Base-by-base conservation (phyloP, 1,140 invertebrate genomes). In the Drosophila gunungcola region DNA sequence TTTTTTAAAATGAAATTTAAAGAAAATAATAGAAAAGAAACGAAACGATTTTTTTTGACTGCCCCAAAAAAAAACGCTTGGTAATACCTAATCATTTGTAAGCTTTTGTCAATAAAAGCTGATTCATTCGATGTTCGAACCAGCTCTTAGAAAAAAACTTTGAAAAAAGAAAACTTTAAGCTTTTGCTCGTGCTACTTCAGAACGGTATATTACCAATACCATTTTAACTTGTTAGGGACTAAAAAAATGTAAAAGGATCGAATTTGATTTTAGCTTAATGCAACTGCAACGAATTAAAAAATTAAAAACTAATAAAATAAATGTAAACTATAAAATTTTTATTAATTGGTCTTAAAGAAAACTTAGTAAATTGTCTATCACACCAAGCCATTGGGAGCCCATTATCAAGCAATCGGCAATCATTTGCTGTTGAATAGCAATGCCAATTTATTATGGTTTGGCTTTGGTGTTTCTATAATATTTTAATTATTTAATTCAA, bases 401-500 rank as follows among this genome's bases (percentile, higher is more conserved):
- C 38, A 68, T 57, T 49, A 64, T 63, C 36, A 55, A 56, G 36
- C 12, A 62, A 45, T 58, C 77, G 16, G 4, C 43, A 29, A 29
- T 34, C 51, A 65, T 70, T 58, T 74, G 27, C 25, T 32, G 49
- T 21, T 16, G 32, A 54, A 48, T 46, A 16, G 42, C 12, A 45
- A 43, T 68, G 38, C 60, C 48, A 53, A 80, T 72, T 56, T 55
- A 60, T 73, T 34, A 34, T 48, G 16, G 45, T 27, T 58, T 46
- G 27, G 46, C n/a, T 42, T 54, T 55, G 39, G 56, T 41, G 42
- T 60, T 60, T 80, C 46, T 54, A 62, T 67, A 80, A 67, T 83
- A 58, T 62, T 72, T 79, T 81, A 82, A 86, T 86, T 53, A 82
- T 82, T 78, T 78, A 75, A 82, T 82, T 82, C 36, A 34, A 56